Evolutionary conservation across 2,797 vertebrate genomes (phyloP).

Genomic region (Tapera naevia): DNA sequence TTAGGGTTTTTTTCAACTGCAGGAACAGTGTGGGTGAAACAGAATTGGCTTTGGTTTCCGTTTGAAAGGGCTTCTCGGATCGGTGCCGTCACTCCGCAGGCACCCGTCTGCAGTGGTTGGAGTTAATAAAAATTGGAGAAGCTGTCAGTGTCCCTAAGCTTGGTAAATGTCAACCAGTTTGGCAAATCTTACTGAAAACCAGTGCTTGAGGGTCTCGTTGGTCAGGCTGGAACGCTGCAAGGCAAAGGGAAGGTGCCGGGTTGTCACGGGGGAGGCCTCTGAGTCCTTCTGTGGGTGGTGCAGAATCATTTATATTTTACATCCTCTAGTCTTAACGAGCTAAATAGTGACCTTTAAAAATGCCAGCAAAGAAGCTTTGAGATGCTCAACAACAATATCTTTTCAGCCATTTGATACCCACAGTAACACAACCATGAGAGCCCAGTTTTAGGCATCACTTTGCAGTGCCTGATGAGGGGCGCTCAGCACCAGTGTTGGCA

Average conservation of each 20-base stretch:
- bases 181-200: neutral
- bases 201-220: neutral
- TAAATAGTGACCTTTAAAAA: slow-evolving; percentile 48
- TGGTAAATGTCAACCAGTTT: neutral
- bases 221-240: neutral
- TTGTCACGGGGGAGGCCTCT: neutral
- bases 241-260: neutral
- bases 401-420: neutral
- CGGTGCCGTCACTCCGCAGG: neutral
- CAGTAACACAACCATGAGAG: neutral
- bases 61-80: neutral
- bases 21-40: neutral
- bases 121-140: neutral
- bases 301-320: slow-evolving; percentile 17
- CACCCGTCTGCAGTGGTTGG: neutral
- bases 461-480: neutral
- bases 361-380: neutral
- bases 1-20: neutral
- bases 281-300: accelerated
- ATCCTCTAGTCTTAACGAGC: neutral
- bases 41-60: neutral
- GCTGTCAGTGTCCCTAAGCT: accelerated
- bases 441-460: neutral
- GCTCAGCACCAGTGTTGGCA: accelerated
- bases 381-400: neutral